A percentile compares a stretch with the other conserved stretches of the same genome.
Conservation (phyloP, 2,888 invertebrate genomes). For the Smittia sp. region DNA sequence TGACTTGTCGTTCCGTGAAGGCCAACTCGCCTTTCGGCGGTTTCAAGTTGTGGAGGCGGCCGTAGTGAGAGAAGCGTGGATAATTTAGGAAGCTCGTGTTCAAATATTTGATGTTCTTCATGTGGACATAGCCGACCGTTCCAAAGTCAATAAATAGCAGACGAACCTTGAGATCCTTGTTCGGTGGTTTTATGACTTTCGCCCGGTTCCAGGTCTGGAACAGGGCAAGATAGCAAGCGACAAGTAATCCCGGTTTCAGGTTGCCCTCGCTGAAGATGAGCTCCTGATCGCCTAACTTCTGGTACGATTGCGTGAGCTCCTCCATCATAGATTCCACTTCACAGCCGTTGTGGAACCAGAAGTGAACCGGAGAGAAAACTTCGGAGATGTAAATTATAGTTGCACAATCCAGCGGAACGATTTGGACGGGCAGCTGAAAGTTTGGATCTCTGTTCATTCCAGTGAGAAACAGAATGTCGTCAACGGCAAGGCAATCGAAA, state of each 20-base stretch:
- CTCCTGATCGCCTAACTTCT: background rate
- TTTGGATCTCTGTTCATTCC: background rate
- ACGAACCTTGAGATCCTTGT: background rate
- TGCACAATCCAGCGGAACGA: background rate
- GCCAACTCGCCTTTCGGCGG: background rate
- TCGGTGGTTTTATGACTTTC: background rate
- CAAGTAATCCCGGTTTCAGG: background rate
- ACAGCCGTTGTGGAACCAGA: background rate
- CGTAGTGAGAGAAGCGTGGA: background rate
- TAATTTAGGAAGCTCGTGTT: background rate
- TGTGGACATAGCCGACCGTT: background rate
- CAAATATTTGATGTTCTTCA: background rate
- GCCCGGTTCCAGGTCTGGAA: background rate
- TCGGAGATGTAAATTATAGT: background rate
- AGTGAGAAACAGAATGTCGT: background rate
- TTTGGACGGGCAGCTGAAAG: background rate
- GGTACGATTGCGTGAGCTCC: background rate
- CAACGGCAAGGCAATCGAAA: no score
- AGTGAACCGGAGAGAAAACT: background rate
- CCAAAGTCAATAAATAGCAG: background rate
- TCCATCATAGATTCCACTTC: background rate
- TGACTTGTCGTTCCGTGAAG: background rate
- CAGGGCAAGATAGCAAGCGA: background rate
- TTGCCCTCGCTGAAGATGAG: background rate
- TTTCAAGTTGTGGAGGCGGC: background rate